phyloP scores from a whole-genome alignment of 2,888 invertebrate species.

The Stenchaetothrips biformis region DNA sequence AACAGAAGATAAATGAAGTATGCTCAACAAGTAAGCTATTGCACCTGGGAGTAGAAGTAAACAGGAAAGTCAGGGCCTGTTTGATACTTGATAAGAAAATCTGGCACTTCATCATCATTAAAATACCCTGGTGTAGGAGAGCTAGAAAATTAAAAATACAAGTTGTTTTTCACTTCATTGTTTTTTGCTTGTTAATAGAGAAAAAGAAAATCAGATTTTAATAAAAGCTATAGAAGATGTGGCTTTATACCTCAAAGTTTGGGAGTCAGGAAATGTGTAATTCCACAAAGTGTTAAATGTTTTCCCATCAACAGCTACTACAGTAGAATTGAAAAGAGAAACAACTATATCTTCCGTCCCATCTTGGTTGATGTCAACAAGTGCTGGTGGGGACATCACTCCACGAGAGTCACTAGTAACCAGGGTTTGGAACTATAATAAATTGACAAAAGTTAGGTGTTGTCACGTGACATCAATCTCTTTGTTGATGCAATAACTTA shows the following conservation, averaged over 20 bases:
- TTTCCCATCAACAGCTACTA: conserved; percentile 66
- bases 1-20: conserved; percentile 25
- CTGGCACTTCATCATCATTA: conserved; percentile 69
- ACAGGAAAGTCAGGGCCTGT: conserved; percentile 66
- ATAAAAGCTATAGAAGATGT: conserved; percentile 9
- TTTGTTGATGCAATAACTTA: conserved; percentile 39
- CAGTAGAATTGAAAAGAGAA: conserved; percentile 65
- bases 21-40: conserved; percentile 38
- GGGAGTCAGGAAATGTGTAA: conserved; percentile 59
- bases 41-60: conserved; percentile 67
- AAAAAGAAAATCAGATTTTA: conserved; percentile 15
- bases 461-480: background rate
- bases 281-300: conserved; percentile 68
- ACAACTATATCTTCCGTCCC: conserved; percentile 65
- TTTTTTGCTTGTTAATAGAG: too few species aligned
- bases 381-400: conserved; percentile 59
- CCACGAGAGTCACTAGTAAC: conserved; percentile 45
- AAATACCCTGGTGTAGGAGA: conserved; percentile 74
- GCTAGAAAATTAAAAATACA: conserved; percentile 45
- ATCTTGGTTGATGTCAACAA: conserved; percentile 69
- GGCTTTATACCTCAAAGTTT: conserved; percentile 55
- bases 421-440: conserved; percentile 41
- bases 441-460: conserved; percentile 35
- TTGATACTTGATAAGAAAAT: conserved; percentile 69
- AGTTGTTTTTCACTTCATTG: conserved; percentile 5